These are phyloP conservation scores for Drosophila sordidula DNA, from an alignment of 2,888 invertebrate species.

Conservation along the genomic window DNA sequence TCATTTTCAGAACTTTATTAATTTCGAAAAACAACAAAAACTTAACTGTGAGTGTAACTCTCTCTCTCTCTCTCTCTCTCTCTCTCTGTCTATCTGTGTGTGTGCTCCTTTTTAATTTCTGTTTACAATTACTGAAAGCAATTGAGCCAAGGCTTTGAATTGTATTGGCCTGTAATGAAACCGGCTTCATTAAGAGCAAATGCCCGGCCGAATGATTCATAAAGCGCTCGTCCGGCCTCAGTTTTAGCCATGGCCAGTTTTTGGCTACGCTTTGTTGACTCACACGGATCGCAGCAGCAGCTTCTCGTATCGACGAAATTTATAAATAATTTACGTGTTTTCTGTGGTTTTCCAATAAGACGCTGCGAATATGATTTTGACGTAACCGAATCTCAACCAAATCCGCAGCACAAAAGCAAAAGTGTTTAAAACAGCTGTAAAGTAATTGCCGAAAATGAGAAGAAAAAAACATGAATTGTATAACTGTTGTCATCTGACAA, in stretches of 20 bases:
- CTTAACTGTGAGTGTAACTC: slow-evolving; percentile 29
- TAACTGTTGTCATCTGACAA: slow-evolving; percentile 12
- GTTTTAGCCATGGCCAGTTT: slow-evolving; percentile 22
- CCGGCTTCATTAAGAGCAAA: slow-evolving; percentile 40
- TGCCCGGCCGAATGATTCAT: slow-evolving; percentile 34
- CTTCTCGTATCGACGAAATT: slow-evolving; percentile 1
- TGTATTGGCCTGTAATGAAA: slow-evolving; percentile 18
- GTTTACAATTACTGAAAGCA: neutral
- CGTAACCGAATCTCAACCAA: slow-evolving; percentile 11
- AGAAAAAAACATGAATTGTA: neutral
- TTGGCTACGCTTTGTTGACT: slow-evolving; percentile 42
- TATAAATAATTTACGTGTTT: slow-evolving; percentile 5
- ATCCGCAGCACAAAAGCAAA: slow-evolving; percentile 21
- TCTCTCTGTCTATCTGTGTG: neutral
- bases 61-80: neutral
- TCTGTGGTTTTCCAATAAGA: slow-evolving; percentile 2
- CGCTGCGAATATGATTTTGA: slow-evolving; percentile 2
- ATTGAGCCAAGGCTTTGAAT: neutral
- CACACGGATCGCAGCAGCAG: slow-evolving; percentile 16
- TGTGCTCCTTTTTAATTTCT: neutral
- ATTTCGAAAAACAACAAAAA: slow-evolving; percentile 7
- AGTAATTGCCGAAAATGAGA: slow-evolving; percentile 1
- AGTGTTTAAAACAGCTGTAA: slow-evolving; percentile 22
- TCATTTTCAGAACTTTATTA: slow-evolving; percentile 34
- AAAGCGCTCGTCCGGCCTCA: slow-evolving; percentile 7